Evolutionary conservation across 2,888 invertebrate genomes (phyloP), one percentile per base, ranked within the genome.

Genomic region (Zaprionus bogoriensis): DNA sequence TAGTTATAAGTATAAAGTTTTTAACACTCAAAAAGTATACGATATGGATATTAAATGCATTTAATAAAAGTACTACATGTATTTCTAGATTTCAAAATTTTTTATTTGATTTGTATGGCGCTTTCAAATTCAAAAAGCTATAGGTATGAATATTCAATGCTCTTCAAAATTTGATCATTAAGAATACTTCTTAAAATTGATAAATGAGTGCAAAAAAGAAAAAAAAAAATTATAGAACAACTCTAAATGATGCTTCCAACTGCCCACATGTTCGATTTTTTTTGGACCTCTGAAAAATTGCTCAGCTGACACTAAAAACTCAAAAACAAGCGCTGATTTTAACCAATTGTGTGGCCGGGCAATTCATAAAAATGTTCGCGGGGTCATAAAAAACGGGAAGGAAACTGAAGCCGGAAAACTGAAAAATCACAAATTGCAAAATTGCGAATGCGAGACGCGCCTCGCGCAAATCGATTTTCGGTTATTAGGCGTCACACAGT

Each of bases 401-500:
- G 5, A 55, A 63, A 38, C 27, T 20, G 22, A 57, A 41, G 69
- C 42, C 14, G 19, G n/a, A 38, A 54, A 67, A 83, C 36, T 55
- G 51, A 39, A 47, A 62, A 9, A 1, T n/a, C n/a, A n/a, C n/a
- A n/a, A n/a, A 17, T 48, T 30, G 28, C 10, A 5, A 50, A 50
- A 12, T 25, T 12, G 22, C 2, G 39, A 7, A 55, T 67, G 63
- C 51, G 46, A 14, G 42, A 22, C 46, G 52, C 28, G 54, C 46
- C 63, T 53, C 28, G 58, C 68, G 58, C 63, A 60, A 82, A 84
- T 87, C 78, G 87, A 82, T 82, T 84, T 66, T 65, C 60, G 53
- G 72, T 64, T 84, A 82, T 86, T 80, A 84, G 62, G 67, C 84
- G 81, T 86, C 82, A 73, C 87, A 87, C 78, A 87, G 62, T 84